These are phyloP conservation scores for Pemphredon lugubris DNA, from an alignment of 2,888 invertebrate species.

Conservation along the genomic window DNA sequence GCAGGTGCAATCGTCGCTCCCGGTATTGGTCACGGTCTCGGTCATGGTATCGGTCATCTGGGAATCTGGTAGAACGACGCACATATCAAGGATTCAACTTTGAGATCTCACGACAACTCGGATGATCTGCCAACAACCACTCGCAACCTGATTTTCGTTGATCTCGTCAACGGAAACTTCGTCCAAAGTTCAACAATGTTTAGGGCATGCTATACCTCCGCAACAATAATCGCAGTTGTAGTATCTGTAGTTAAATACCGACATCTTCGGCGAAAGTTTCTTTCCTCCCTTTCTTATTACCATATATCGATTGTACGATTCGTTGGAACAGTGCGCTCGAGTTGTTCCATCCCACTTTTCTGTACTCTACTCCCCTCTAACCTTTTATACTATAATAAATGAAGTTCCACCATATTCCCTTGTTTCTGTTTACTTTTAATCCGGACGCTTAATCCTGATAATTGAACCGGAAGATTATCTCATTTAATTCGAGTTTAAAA, in stretches of 20 bases:
- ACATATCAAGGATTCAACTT: not conserved
- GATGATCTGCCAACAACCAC: slow-evolving; percentile 42
- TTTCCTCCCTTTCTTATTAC: not conserved
- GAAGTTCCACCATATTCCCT: slow-evolving; percentile 26
- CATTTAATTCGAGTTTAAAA: slow-evolving; percentile 25
- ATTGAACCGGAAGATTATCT: slow-evolving; percentile 4
- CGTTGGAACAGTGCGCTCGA: slow-evolving; percentile 21
- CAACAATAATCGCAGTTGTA: not conserved
- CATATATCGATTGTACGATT: slow-evolving; percentile 14
- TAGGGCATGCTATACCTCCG: not conserved
- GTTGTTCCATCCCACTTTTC: not conserved
- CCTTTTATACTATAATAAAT: slow-evolving; percentile 50
- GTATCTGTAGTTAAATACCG: slow-evolving; percentile 2
- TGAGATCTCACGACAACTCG: slow-evolving; percentile 20
- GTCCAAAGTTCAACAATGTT: slow-evolving; percentile 15
- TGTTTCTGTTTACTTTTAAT: slow-evolving; percentile 1
- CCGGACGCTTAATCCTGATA: slow-evolving; percentile 14
- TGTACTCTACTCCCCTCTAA: slow-evolving; percentile 27
- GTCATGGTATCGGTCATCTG: slow-evolving; percentile 15
- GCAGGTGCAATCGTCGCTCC: slow-evolving; percentile 63
- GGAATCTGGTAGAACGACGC: slow-evolving; percentile 28
- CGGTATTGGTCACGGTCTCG: slow-evolving; percentile 36
- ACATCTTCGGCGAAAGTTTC: not conserved
- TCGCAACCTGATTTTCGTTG: slow-evolving; percentile 15
- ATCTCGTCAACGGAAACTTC: slow-evolving; percentile 13